Percentiles rank a stretch among this genome's conserved stretches.
These are phyloP conservation scores for Magallana angulata DNA, from an alignment of 1,140 invertebrate species.

Conservation along the genomic window DNA sequence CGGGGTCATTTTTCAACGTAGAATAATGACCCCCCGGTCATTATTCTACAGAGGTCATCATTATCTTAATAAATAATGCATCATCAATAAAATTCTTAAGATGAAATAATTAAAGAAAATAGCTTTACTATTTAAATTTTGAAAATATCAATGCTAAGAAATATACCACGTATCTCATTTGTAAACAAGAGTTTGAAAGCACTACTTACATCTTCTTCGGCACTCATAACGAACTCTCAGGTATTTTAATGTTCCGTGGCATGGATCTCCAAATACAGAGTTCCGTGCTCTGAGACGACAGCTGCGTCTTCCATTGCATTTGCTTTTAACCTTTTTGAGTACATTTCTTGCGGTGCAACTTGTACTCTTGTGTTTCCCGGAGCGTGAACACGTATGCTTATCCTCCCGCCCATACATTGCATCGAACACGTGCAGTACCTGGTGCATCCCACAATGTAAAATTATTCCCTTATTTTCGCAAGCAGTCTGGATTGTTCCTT, in stretches of 20 bases:
- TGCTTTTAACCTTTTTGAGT: not conserved
- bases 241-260: conserved; percentile 27
- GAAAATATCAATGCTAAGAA: too few species aligned
- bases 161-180: too few species aligned
- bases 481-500: too few species aligned
- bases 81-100: too few species aligned
- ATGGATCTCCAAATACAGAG: conserved; percentile 25
- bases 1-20: too few species aligned
- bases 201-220: not conserved
- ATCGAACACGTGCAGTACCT: not conserved
- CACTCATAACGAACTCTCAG: conserved; percentile 15
- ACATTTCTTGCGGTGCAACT: not conserved
- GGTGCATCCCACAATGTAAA: not conserved
- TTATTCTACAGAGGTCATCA: too few species aligned
- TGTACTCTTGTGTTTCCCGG: not conserved
- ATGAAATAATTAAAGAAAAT: too few species aligned
- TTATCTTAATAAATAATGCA: too few species aligned
- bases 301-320: not conserved
- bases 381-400: not conserved
- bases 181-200: too few species aligned
- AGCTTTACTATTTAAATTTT: too few species aligned
- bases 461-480: too few species aligned
- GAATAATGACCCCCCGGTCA: too few species aligned
- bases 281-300: conserved; percentile 7
- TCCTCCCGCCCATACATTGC: not conserved